Evolutionary conservation across 2,888 invertebrate species (phyloP).

Genomic region (Adelphocoris suturalis): DNA sequence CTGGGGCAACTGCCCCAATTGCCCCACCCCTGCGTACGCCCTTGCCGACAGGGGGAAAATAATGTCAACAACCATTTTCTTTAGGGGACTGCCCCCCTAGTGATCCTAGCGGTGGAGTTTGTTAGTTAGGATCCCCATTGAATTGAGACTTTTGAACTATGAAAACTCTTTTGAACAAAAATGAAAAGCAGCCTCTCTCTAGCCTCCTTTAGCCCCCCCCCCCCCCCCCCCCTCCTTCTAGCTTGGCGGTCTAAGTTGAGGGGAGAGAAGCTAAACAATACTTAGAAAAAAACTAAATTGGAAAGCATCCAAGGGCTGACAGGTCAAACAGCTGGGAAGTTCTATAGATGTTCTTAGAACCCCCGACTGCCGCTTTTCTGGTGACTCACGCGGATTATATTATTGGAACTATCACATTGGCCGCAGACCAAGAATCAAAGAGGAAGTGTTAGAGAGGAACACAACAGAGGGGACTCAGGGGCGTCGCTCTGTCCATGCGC

Average conservation of each 20-base stretch:
- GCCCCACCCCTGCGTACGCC: too few relatives aligned
- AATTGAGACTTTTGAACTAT: too few relatives aligned
- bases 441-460: conserved; percentile 53
- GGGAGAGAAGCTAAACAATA: conserved; percentile 52
- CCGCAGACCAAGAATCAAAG: conserved; percentile 44
- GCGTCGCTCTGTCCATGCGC: conserved; percentile 30
- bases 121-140: too few relatives aligned
- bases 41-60: too few relatives aligned
- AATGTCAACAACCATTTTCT: too few relatives aligned
- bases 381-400: conserved; percentile 59
- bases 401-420: conserved; percentile 54
- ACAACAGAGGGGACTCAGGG: conserved; percentile 29
- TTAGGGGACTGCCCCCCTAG: too few relatives aligned
- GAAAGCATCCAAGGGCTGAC: conserved; percentile 49
- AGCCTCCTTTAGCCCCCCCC: too few relatives aligned
- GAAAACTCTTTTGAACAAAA: background rate
- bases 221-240: background rate
- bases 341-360: conserved; percentile 45
- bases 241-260: background rate
- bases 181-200: background rate
- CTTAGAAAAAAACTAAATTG: background rate
- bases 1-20: too few relatives aligned
- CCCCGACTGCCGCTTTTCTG: conserved; percentile 56
- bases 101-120: too few relatives aligned
- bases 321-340: conserved; percentile 62